Conservation (phyloP, 2,888 invertebrate genomes). For the Agrochola macilenta region DNA sequence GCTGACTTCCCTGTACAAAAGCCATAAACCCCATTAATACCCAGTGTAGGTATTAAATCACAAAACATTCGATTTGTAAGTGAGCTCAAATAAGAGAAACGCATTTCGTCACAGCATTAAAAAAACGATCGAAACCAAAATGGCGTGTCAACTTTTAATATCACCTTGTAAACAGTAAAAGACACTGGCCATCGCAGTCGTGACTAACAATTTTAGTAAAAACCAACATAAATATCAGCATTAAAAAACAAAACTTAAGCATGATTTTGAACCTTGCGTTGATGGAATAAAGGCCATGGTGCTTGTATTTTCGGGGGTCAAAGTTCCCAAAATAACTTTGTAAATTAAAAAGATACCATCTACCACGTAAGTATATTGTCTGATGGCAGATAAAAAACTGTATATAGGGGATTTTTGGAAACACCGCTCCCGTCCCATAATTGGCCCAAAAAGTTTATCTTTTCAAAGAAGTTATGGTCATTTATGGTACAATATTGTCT, state of each 20-base stretch:
- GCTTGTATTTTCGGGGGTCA: neutral
- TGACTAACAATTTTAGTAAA: slow-evolving; percentile 82
- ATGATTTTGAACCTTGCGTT: slow-evolving; percentile 18
- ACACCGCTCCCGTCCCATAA: slow-evolving; percentile 85
- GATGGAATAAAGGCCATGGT: neutral
- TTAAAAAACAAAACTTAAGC: neutral
- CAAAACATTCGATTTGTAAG: slow-evolving; percentile 17
- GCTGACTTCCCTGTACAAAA: neutral
- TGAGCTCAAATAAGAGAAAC: slow-evolving; percentile 35
- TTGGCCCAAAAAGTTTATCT: slow-evolving; percentile 86
- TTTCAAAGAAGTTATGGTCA: slow-evolving; percentile 87
- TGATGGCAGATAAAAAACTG: slow-evolving; percentile 84
- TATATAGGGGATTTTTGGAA: slow-evolving; percentile 87
- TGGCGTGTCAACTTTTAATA: slow-evolving; percentile 84
- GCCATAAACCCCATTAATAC: too few relatives aligned
- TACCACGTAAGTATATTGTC: slow-evolving; percentile 83
- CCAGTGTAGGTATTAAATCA: neutral
- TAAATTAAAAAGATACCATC: slow-evolving; percentile 81
- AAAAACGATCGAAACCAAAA: slow-evolving; percentile 77
- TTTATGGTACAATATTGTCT: slow-evolving; percentile 80
- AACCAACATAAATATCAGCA: slow-evolving; percentile 63
- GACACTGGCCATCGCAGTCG: slow-evolving; percentile 81
- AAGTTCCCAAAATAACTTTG: slow-evolving; percentile 61
- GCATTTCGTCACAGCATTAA: slow-evolving; percentile 59
- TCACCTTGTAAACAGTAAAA: slow-evolving; percentile 83